A percentile compares a stretch with the other conserved stretches of the same genome.
Conservation (phyloP, 2,888 invertebrate genomes). For the Plagodis pulveraria region DNA sequence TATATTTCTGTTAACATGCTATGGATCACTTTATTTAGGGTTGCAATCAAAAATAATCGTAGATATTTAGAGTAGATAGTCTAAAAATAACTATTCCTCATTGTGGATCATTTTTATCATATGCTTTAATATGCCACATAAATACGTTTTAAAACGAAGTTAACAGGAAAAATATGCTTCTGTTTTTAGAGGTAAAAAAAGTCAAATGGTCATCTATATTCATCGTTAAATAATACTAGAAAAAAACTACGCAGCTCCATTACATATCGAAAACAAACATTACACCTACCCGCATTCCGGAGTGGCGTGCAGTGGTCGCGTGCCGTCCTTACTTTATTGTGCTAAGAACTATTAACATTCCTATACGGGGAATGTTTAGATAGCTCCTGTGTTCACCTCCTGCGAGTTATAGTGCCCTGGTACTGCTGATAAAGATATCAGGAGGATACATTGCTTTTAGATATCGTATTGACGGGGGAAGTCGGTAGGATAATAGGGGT, state of each 20-base stretch:
- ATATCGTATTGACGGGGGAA: constrained; percentile 37
- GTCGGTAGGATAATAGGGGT: constrained; percentile 24
- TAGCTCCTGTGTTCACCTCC: constrained; percentile 53
- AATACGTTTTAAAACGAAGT: no score
- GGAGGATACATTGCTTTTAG: constrained; percentile 39
- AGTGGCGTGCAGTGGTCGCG: constrained; percentile 71
- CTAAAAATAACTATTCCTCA: no score
- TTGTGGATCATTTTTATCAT: no score
- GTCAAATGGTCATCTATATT: not conserved
- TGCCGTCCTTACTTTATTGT: constrained; percentile 69
- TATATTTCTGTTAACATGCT: no score
- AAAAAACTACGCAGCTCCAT: constrained; percentile 1
- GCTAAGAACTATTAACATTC: constrained; percentile 81
- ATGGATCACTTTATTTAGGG: no score
- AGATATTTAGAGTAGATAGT: no score
- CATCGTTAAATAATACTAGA: not conserved
- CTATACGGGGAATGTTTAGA: constrained; percentile 77
- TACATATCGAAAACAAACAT: constrained; percentile 31
- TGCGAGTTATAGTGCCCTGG: constrained; percentile 38
- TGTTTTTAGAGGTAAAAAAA: no score
- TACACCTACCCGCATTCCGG: constrained; percentile 44
- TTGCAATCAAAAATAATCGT: no score
- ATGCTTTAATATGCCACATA: no score
- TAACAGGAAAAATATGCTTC: no score
- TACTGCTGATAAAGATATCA: constrained; percentile 41